These are phyloP conservation scores for Toxostoma redivivum DNA, from an alignment of 2,113 vertebrate species.

Conservation along the genomic window DNA sequence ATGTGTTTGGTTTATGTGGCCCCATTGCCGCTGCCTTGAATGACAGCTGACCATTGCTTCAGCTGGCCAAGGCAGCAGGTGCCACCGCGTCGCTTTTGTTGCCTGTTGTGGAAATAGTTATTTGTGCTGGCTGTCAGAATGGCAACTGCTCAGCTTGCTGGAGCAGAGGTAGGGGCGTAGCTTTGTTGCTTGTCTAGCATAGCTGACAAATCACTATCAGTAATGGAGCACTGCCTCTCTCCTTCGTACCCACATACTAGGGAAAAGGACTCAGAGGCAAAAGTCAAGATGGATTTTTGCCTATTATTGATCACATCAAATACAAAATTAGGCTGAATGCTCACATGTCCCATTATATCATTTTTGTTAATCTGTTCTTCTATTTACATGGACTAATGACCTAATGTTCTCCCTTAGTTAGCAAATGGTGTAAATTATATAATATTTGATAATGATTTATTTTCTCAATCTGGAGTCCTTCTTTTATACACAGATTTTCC, in stretches of 20 bases:
- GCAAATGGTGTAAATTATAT: slow-evolving; percentile 30
- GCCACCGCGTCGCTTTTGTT: not conserved
- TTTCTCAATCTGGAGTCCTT: slow-evolving; percentile 47
- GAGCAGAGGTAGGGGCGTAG: not conserved
- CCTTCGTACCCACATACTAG: not conserved
- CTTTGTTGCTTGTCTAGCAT: not conserved
- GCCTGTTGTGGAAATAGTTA: not conserved
- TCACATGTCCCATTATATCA: not conserved
- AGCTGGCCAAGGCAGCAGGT: slow-evolving; percentile 46
- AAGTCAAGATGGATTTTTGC: not conserved
- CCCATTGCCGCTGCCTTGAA: not conserved
- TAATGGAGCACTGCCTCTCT: not conserved
- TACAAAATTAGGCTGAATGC: not conserved
- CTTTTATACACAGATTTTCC: slow-evolving; percentile 45
- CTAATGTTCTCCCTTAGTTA: not conserved
- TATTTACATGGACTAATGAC: slow-evolving; percentile 19
- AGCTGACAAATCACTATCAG: not conserved
- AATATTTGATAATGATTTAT: slow-evolving; percentile 53
- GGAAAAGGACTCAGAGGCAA: not conserved
- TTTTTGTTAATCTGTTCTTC: slow-evolving; percentile 7
- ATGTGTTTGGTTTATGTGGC: not conserved
- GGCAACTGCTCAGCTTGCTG: slow-evolving; percentile 44
- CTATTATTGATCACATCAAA: not conserved
- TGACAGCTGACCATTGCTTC: not conserved
- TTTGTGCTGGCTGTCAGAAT: not conserved